Evolutionary conservation across 2,888 invertebrate species (phyloP).

Genomic region (Oegoconia quadripuncta): DNA sequence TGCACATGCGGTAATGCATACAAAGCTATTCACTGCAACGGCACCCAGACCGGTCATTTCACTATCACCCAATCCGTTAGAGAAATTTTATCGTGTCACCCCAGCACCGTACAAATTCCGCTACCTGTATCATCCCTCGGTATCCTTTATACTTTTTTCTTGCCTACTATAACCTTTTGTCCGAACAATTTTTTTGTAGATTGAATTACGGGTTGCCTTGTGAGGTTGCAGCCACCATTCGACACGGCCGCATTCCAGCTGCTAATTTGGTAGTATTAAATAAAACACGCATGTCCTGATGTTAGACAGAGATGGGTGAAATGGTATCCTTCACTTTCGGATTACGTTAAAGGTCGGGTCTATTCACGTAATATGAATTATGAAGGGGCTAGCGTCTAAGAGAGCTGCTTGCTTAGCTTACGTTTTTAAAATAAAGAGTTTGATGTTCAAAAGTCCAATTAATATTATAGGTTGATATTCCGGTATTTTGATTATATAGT

Average conservation of each 20-base stretch:
- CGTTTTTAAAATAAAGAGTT: not conserved
- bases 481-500: too few relatives aligned
- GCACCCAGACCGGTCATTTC: too few relatives aligned
- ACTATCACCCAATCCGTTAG: slow-evolving; percentile 10
- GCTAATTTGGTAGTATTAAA: slow-evolving; percentile 61
- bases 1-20: not conserved
- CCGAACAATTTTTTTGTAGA: slow-evolving; percentile 47
- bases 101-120: slow-evolving; percentile 34
- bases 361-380: slow-evolving; percentile 23
- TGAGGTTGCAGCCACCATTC: slow-evolving; percentile 67
- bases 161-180: slow-evolving; percentile 50
- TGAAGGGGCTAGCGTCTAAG: slow-evolving; percentile 19
- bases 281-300: slow-evolving; percentile 35
- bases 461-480: too few relatives aligned
- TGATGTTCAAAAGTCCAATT: not conserved
- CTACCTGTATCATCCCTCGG: slow-evolving; percentile 73
- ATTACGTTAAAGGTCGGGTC: slow-evolving; percentile 25
- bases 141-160: slow-evolving; percentile 54
- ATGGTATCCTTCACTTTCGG: slow-evolving; percentile 19
- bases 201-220: slow-evolving; percentile 70
- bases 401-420: slow-evolving; percentile 6
- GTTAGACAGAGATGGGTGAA: slow-evolving; percentile 26
- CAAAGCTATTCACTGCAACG: too few relatives aligned
- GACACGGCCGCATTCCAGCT: slow-evolving; percentile 67
- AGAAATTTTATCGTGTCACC: slow-evolving; percentile 18